These are phyloP conservation scores for Drosophila acutilabella DNA, from an alignment of 2,888 invertebrate genomes.

Conservation along the genomic window DNA sequence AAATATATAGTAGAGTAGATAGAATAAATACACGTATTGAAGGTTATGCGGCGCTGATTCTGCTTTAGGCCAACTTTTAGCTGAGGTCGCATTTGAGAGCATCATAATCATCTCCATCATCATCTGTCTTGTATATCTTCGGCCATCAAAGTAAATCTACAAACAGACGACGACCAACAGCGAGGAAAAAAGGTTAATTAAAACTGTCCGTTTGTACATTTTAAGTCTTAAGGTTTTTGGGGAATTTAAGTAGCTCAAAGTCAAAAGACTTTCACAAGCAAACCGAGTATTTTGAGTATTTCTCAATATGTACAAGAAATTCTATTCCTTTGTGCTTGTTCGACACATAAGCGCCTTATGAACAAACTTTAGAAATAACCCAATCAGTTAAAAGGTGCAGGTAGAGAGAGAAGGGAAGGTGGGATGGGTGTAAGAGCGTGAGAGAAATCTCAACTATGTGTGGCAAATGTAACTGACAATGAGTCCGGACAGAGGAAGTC, in stretches of 20 bases:
- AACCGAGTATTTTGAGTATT: conserved; percentile 22
- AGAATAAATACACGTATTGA: conserved; percentile 38
- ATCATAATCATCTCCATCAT: not conserved
- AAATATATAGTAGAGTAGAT: conserved; percentile 3
- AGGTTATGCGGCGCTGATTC: conserved; percentile 35
- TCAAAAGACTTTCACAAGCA: conserved; percentile 1
- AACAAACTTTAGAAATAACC: conserved; percentile 11
- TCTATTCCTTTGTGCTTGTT: conserved; percentile 20
- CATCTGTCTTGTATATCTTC: conserved; percentile 5
- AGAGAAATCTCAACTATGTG: conserved; percentile 16
- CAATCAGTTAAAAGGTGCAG: conserved; percentile 54
- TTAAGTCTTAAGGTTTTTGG: conserved; percentile 20
- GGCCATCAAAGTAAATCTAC: conserved; percentile 31
- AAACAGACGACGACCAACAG: conserved; percentile 3
- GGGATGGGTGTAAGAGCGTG: not conserved
- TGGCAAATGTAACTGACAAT: conserved; percentile 21
- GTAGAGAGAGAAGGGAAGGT: not conserved
- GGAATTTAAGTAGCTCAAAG: conserved; percentile 21
- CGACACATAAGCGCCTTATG: conserved; percentile 44
- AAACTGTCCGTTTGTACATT: conserved; percentile 37
- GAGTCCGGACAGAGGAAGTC: conserved; percentile 52
- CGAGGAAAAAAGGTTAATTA: conserved; percentile 52
- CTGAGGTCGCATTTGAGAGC: conserved; percentile 29
- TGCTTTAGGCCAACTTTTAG: conserved; percentile 26
- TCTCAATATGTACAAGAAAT: conserved; percentile 27